A percentile compares a stretch with the other conserved stretches of the same genome.
These are phyloP conservation scores for Pharmacophagus antenor DNA, from an alignment of 2,888 invertebrate genomes.

Conservation along the genomic window DNA sequence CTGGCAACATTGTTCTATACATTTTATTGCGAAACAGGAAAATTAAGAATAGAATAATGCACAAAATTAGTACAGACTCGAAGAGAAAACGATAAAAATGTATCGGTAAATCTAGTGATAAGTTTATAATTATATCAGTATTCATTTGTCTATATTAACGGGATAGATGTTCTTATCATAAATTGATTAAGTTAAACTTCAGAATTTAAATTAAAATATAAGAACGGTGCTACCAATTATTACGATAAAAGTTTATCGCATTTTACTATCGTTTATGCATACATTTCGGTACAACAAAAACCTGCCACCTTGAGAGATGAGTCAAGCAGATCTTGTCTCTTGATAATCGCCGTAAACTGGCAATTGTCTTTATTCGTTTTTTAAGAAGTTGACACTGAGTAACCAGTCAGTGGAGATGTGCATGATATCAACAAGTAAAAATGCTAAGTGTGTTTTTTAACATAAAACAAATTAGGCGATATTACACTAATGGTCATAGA, in stretches of 20 bases:
- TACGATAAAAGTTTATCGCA: neutral
- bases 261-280: neutral
- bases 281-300: constrained; percentile 17
- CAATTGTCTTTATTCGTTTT: constrained; percentile 23
- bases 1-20: no score
- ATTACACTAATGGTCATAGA: no score
- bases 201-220: no score
- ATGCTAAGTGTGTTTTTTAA: no score
- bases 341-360: constrained; percentile 19
- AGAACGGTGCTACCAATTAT: neutral
- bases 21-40: no score
- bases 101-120: no score
- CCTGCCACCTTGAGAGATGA: constrained; percentile 20
- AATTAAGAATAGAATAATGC: no score
- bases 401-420: constrained; percentile 11
- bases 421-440: constrained; percentile 1
- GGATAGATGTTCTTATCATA: neutral
- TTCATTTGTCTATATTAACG: neutral
- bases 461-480: no score
- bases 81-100: no score
- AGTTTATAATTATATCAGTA: no score
- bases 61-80: no score
- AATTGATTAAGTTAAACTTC: no score
- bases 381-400: constrained; percentile 12
- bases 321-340: constrained; percentile 16